phyloP scores from a whole-genome alignment of 2,888 invertebrate species.

The Periphyllus acericola region DNA sequence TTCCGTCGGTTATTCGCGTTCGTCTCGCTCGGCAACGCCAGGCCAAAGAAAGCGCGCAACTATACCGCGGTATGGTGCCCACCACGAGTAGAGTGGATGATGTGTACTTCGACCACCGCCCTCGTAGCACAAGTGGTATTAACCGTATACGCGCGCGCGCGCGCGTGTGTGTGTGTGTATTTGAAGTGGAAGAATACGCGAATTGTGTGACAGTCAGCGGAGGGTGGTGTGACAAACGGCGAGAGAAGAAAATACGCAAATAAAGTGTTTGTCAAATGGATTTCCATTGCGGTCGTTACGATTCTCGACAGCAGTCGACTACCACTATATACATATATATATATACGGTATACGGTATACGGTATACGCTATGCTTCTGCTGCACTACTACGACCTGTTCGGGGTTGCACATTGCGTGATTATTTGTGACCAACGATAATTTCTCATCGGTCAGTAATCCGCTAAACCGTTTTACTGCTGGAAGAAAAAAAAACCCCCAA shows the following conservation, averaged over 20 bases:
- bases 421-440: too few relatives aligned
- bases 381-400: too few relatives aligned
- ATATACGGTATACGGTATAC: neutral
- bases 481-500: too few relatives aligned
- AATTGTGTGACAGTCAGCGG: neutral
- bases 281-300: slow-evolving; percentile 36
- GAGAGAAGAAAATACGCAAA: slow-evolving; percentile 40
- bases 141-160: neutral
- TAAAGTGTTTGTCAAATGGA: slow-evolving; percentile 54
- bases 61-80: neutral
- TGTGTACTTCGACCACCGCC: neutral
- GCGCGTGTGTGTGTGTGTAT: neutral
- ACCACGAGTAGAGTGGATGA: neutral
- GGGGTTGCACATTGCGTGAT: too few relatives aligned
- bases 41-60: neutral
- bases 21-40: neutral
- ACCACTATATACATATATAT: neutral
- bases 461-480: too few relatives aligned
- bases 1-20: slow-evolving; percentile 29
- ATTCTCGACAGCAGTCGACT: slow-evolving; percentile 13
- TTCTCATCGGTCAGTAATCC: too few relatives aligned
- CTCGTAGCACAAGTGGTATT: neutral
- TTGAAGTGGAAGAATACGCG: neutral
- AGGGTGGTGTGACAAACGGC: slow-evolving; percentile 20
- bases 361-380: too few relatives aligned